These are phyloP conservation scores for Xanthorhoe spadicearia DNA, from an alignment of 2,888 invertebrate species.

Conservation along the genomic window DNA sequence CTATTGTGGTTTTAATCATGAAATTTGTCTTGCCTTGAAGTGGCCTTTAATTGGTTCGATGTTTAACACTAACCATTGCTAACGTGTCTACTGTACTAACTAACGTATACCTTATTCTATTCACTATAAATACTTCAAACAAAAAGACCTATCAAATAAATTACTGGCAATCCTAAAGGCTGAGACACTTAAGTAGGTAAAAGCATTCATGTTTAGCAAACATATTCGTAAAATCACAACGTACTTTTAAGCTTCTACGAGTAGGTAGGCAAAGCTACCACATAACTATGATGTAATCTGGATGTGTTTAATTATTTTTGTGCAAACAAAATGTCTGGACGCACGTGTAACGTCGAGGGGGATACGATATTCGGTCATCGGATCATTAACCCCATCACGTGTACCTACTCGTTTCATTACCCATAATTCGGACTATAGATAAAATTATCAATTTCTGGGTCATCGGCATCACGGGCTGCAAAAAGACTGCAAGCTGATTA, in stretches of 20 bases:
- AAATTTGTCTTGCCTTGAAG: conserved; percentile 18
- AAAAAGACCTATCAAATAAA: too few relatives aligned
- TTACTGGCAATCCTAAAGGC: too few relatives aligned
- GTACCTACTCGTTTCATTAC: conserved; percentile 58
- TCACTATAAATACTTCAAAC: too few relatives aligned
- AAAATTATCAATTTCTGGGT: conserved; percentile 43
- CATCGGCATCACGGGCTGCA: conserved; percentile 32
- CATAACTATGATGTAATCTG: conserved; percentile 9
- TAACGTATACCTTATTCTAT: too few relatives aligned
- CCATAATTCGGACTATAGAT: conserved; percentile 53
- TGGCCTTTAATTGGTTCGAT: conserved; percentile 21
- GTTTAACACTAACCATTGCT: conserved; percentile 15
- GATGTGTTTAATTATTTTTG: conserved; percentile 45
- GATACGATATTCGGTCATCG: conserved; percentile 60
- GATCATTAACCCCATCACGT: conserved; percentile 70
- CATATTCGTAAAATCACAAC: too few relatives aligned
- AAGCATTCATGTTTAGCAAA: too few relatives aligned
- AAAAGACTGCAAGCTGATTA: neutral
- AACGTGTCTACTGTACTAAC: neutral
- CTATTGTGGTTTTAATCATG: conserved; percentile 8
- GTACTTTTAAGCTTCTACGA: too few relatives aligned
- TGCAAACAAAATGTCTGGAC: conserved; percentile 54
- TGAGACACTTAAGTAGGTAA: too few relatives aligned
- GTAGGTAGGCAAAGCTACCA: too few relatives aligned
- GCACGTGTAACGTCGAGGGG: conserved; percentile 61